Percentiles rank a stretch among this genome's conserved stretches.
Evolutionary conservation across 2,113 vertebrate genomes (phyloP).

Genomic region (Procavia capensis): DNA sequence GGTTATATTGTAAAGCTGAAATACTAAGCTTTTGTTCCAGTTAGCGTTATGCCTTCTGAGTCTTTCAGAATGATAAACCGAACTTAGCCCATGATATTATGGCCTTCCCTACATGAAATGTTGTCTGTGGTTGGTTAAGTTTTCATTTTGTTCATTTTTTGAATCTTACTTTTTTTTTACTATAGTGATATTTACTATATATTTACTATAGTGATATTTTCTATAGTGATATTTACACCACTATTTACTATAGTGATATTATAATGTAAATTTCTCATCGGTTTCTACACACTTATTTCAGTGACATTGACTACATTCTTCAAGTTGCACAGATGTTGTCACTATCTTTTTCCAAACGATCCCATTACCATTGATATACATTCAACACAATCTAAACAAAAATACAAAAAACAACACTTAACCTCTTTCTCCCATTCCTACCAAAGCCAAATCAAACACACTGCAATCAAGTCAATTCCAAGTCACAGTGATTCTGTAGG

Average conservation of each 20-base stretch:
- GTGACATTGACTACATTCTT: not conserved
- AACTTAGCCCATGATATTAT: conserved; percentile 56
- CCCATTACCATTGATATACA: too few relatives aligned
- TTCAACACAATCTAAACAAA: too few relatives aligned
- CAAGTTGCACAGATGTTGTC: not conserved
- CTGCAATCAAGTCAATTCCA: too few relatives aligned
- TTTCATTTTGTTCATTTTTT: not conserved
- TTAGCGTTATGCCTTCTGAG: conserved; percentile 62
- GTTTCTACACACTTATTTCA: not conserved
- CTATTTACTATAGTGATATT: too few relatives aligned
- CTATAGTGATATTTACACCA: too few relatives aligned
- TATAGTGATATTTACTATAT: too few relatives aligned
- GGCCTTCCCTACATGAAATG: conserved; percentile 55
- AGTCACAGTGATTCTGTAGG: too few relatives aligned
- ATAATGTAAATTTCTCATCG: not conserved
- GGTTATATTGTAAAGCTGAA: not conserved
- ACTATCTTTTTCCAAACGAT: not conserved
- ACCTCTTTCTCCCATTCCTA: too few relatives aligned
- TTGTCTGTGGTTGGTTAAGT: conserved; percentile 77
- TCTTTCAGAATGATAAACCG: conserved; percentile 61
- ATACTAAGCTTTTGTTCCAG: conserved; percentile 7
- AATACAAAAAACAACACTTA: too few relatives aligned
- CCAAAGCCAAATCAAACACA: too few relatives aligned
- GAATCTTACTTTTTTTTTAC: too few relatives aligned
- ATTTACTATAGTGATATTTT: too few relatives aligned